Evolutionary conservation across 2,888 invertebrate species (phyloP), one percentile per base, ranked within the genome.

Genomic region (Labia minor): DNA sequence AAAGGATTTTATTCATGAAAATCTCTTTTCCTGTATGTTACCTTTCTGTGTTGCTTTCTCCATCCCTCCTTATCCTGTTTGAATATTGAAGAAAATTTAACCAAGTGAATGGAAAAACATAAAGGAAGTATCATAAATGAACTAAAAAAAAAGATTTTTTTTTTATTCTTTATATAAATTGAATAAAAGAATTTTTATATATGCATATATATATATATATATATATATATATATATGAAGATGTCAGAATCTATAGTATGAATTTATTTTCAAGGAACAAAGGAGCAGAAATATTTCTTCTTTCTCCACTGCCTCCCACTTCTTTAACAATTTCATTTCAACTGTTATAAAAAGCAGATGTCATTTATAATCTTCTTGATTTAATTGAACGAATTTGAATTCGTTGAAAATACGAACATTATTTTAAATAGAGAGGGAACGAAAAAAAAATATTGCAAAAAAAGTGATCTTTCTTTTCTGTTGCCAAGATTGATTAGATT

Each of bases 61-160:
- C 49, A 3, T 49, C 49, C n/a, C 8, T 26, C 26, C 26, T 26
- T 26, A 26, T 26, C 26, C 26, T 49, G 49, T 49, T 49, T 49
- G 49, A 49, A 49, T 49, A 49, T 49, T 49, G 49, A 49, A 49
- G 49, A 49, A 49, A 49, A 49, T 49, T 49, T 49, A 49, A 49
- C 49, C 49, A 49, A 49, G 49, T 49, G 49, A 49, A 49, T 49
- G 49, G 14, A 14, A 49, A 49, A 49, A 49, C 49, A 49, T 49
- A 49, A 49, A 49, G 49, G 49, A 49, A 49, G 49, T 49, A 49
- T 49, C 49, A 49, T 26, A 49, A 49, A 49, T 49, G 49, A 49
- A 49, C 49, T 49, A 49, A 49, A 49, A 11, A 33, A 33, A 33
- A 49, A 49, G 49, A 49, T n/a, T 49, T 49, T 16, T 49, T 49